Base-by-base conservation (phyloP, 2,113 vertebrate species). In the Talpa occidentalis region DNA sequence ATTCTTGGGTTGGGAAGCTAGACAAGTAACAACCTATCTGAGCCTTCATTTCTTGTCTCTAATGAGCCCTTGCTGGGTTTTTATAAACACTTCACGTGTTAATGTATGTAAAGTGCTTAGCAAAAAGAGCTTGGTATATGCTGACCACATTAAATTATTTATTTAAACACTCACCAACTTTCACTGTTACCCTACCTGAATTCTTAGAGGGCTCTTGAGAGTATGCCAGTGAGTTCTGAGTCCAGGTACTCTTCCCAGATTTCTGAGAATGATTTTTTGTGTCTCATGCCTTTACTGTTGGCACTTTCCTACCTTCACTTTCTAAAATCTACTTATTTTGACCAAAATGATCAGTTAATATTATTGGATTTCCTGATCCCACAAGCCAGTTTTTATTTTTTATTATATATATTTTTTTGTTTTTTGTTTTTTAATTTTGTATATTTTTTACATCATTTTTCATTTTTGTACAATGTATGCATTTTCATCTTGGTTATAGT, bases 291-390 rank as follows among this genome's bases (percentile, higher is more conserved):
- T 73, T 80, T 47, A 30, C 10, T 79, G 54, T 74, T 86, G 42
- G 14, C 40, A 69, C 93, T 93, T 69, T 80, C 56, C 92, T 80
- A n/a, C 8, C 10, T 47, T 92, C 66, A 30, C 66, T 49, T 59
- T 89, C 64, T 7, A 3, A 73, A 69, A 69, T 49, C 40, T 81
- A 69, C 42, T 67, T 72, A 40, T 69, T 86, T 86, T 54, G 30
- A 56, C 37, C 70, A 37, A 54, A 72, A 37, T 28, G 22, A 70
- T 52, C 54, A 54, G 10, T 76, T 56, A 42, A 44, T 83, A 35
- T 88, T 69, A 76, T 64, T 77, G 78, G 44, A 60, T 77, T 77
- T 88, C 42, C 42, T 62, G 77, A 79, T 15, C 28, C 24, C 10
- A 7, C 40, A 35, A 35, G 35, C 14, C 77, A 69, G 44, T 32